These are phyloP conservation scores for Augochlora pura DNA, from an alignment of 1,140 invertebrate species.

Conservation along the genomic window DNA sequence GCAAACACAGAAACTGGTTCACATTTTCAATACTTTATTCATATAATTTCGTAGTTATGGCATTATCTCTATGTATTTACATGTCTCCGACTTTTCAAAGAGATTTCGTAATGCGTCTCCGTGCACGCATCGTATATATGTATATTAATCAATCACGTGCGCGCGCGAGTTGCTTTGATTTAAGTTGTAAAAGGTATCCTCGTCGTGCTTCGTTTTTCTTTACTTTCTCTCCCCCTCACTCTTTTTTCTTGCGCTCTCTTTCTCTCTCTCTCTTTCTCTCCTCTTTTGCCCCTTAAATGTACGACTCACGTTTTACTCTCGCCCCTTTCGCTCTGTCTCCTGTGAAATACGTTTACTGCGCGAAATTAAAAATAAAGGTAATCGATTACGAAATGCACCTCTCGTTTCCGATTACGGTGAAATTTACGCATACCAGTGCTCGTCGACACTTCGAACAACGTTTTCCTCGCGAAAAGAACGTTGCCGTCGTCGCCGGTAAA, in stretches of 20 bases:
- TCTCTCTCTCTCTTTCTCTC: too few species aligned
- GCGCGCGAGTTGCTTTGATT: not conserved
- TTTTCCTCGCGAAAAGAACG: too few species aligned
- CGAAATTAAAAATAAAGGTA: conserved; percentile 19
- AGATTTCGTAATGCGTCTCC: conserved; percentile 61
- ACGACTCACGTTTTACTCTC: not conserved
- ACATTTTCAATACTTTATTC: conserved; percentile 71
- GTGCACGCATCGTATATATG: conserved; percentile 54
- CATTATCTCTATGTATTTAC: conserved; percentile 70
- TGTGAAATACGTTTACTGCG: conserved; percentile 26
- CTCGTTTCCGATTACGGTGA: too few species aligned
- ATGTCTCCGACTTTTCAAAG: conserved; percentile 50
- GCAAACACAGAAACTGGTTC: not conserved
- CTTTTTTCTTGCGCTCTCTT: too few species aligned
- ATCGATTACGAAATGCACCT: too few species aligned
- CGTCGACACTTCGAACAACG: too few species aligned
- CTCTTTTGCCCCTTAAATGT: not conserved
- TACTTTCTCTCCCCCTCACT: too few species aligned
- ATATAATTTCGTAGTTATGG: conserved; percentile 70
- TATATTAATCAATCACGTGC: conserved; percentile 22
- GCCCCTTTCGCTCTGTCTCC: not conserved
- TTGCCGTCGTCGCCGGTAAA: too few species aligned
- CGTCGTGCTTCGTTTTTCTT: conserved; percentile 10
- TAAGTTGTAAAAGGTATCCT: conserved; percentile 49
- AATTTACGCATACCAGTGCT: too few species aligned